Evolutionary conservation across 2,113 vertebrate genomes (phyloP), one percentile per base, ranked within the genome.

Genomic region (Zapornia atra): DNA sequence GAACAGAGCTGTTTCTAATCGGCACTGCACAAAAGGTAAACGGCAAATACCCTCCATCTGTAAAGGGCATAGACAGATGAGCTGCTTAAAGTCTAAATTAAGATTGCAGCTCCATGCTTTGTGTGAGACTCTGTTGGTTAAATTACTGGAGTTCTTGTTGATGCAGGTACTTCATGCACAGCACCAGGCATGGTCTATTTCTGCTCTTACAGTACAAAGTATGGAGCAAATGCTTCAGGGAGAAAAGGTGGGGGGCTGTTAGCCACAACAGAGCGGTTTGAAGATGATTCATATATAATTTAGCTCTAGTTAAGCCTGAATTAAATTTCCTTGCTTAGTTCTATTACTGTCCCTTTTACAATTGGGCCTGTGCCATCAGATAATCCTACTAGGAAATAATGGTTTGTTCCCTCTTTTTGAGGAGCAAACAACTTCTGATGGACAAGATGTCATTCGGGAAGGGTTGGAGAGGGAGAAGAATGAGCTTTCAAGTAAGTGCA

Each of bases 261-360:
- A 96, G 94, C 90, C 90, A 88, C 92, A 96, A 75, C 85, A 83
- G 60, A 93, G 86, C 76, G 81, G 71, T 44, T 16, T 93, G 76
- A 38, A 84, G 90, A 75, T 95, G 93, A 93, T 90, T 96, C 78
- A 81, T 63, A 8, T 65, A 10, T 65, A 40, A 87, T 82, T 82
- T 38, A 94, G 63, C 56, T 93, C 51, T 94, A 48, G 40, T 94
- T 95, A 94, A 90, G 48, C 85, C 79, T 92, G 79, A 94, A 83
- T 92, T 95, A 94, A 93, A 83, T 88, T 86, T 90, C n/a, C 19
- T 9, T 90, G 33, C 46, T 82, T 83, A 61, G 75, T 53, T 85
- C 59, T 90, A 1, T 82, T 82, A 57, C 80, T 81, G 64, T 78
- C 72, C 63, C 33, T 77, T 73, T 66, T 86, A 70, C n/a, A 88